phyloP scores from a whole-genome alignment of 2,888 invertebrate species.

The Emmelina monodactyla region DNA sequence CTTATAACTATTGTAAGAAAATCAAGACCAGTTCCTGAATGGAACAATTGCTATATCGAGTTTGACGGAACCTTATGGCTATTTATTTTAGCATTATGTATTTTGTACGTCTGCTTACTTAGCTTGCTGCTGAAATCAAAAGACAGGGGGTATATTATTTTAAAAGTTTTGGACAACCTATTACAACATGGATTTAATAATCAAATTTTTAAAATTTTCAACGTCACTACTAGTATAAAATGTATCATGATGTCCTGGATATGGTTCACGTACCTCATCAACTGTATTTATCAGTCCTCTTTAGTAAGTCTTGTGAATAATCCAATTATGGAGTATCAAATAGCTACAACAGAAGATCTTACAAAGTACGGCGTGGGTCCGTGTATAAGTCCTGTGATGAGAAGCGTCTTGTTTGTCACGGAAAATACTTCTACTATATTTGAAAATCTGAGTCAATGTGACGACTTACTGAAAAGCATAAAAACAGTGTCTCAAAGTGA shows the following conservation, averaged over 20 bases:
- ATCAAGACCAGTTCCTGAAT: slow-evolving; percentile 16
- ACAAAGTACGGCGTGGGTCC: slow-evolving; percentile 21
- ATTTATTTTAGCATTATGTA: slow-evolving; percentile 13
- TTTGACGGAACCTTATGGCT: slow-evolving; percentile 22
- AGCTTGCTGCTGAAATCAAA: slow-evolving; percentile 12
- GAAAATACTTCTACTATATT: background rate
- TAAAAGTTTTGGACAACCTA: slow-evolving; percentile 21
- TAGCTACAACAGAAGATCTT: slow-evolving; percentile 22
- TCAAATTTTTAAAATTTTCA: no score
- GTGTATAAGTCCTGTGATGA: slow-evolving; percentile 27
- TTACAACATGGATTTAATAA: slow-evolving; percentile 19
- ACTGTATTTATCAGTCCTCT: slow-evolving; percentile 20
- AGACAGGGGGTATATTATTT: slow-evolving; percentile 17
- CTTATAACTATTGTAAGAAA: slow-evolving; percentile 20
- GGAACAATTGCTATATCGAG: slow-evolving; percentile 21
- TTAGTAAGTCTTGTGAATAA: slow-evolving; percentile 23
- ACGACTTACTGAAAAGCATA: slow-evolving; percentile 21
- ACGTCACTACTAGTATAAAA: slow-evolving; percentile 13
- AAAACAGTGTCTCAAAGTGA: slow-evolving; percentile 22
- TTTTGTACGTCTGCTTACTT: slow-evolving; percentile 20
- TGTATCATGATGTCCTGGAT: slow-evolving; percentile 27
- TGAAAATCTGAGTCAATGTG: slow-evolving; percentile 6
- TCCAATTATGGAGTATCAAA: slow-evolving; percentile 26
- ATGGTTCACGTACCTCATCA: slow-evolving; percentile 25
- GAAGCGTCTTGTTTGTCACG: slow-evolving; percentile 13